A percentile compares a stretch with the other conserved stretches of the same genome.
These are phyloP conservation scores for Muscicapa adusta DNA, from an alignment of 2,113 vertebrate genomes.

Conservation along the genomic window DNA sequence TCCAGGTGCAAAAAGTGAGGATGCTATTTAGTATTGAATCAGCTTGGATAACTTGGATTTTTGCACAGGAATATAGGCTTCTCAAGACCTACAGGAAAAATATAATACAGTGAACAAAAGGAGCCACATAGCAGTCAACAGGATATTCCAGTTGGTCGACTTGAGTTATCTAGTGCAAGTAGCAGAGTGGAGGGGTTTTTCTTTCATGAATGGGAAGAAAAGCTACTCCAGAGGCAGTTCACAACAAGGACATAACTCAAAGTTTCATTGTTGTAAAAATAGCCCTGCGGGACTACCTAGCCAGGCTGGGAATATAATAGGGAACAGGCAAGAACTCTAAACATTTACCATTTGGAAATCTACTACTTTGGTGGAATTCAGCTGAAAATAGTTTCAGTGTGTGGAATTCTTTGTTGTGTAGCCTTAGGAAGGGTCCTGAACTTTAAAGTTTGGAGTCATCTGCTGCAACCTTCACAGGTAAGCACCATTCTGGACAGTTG, in stretches of 20 bases:
- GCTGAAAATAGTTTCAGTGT: background rate
- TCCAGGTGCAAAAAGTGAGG: background rate
- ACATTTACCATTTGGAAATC: background rate
- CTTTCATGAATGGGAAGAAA: background rate
- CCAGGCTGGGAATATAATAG: background rate
- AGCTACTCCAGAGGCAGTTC: background rate
- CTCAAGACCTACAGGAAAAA: background rate
- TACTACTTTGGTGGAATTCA: background rate
- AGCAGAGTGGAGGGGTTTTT: background rate
- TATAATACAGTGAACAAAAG: background rate
- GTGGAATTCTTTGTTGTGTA: background rate
- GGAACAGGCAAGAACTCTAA: background rate
- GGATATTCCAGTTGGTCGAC: background rate
- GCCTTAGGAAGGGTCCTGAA: background rate
- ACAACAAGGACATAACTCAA: background rate
- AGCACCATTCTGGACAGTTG: background rate
- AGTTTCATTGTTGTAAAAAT: background rate
- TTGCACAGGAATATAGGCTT: background rate
- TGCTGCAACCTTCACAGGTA: background rate
- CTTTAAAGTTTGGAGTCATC: background rate
- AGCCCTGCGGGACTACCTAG: background rate
- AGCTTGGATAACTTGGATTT: background rate
- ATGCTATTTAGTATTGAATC: background rate
- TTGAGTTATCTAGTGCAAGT: background rate
- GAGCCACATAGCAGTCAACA: background rate